Conservation (phyloP, 2,888 invertebrate genomes). For the Stenotaenia linearis region DNA sequence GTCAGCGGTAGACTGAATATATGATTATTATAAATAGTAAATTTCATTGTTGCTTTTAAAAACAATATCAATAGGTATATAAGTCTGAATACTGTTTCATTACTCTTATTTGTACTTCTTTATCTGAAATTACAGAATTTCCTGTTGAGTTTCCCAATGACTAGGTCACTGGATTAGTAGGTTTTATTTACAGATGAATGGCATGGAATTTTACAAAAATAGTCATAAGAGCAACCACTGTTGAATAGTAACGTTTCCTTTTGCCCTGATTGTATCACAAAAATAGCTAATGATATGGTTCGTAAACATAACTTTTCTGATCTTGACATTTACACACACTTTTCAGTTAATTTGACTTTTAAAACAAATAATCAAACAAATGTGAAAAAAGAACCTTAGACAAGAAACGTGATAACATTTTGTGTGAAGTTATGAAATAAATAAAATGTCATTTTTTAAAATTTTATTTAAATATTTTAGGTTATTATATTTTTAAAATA, state of each 20-base stretch:
- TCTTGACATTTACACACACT: not conserved
- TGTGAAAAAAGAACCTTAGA: too few relatives aligned
- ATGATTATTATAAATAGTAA: not conserved
- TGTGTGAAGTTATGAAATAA: too few relatives aligned
- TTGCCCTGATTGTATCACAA: conserved; percentile 10
- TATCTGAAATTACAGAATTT: not conserved
- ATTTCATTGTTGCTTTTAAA: not conserved
- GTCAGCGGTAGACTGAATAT: not conserved
- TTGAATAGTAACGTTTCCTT: conserved; percentile 12
- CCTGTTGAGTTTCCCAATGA: conserved; percentile 20
- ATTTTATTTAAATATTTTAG: not conserved
- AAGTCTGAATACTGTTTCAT: not conserved
- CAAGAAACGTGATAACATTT: too few relatives aligned
- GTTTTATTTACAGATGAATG: conserved; percentile 24
- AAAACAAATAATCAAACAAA: too few relatives aligned
- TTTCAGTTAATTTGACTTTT: not conserved
- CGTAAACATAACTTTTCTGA: conserved; percentile 5
- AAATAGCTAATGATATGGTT: conserved; percentile 7
- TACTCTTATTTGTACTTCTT: conserved; percentile 7
- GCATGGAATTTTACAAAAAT: not conserved
- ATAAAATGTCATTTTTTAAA: not conserved
- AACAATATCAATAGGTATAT: not conserved
- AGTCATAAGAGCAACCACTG: conserved; percentile 21
- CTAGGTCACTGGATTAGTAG: conserved; percentile 24
- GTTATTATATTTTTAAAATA: not conserved